Evolutionary conservation across 2,888 invertebrate genomes (phyloP).

Genomic region (Syrphus vitripennis): DNA sequence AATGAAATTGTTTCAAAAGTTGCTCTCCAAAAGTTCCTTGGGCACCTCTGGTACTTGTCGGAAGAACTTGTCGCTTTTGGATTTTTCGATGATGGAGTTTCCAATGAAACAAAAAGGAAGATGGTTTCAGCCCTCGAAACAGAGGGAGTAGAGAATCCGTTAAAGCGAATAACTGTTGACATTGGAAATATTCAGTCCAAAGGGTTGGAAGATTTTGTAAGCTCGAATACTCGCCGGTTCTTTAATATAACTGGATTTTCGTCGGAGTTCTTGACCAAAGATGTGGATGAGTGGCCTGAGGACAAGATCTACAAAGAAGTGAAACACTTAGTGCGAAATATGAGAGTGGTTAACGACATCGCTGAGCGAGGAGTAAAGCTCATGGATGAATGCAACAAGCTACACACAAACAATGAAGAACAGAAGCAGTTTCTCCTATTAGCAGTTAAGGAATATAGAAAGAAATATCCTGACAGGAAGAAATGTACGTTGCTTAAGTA

Average conservation of each 20-base stretch:
- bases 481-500: no score
- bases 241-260: background rate
- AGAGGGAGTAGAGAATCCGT: background rate
- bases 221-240: constrained; percentile 1
- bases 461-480: no score
- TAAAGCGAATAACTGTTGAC: background rate
- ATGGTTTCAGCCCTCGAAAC: background rate
- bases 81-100: background rate
- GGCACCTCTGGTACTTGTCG: background rate
- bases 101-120: background rate
- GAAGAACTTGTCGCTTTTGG: constrained; percentile 13
- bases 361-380: no score
- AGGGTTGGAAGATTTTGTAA: constrained; percentile 12
- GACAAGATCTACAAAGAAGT: no score
- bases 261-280: constrained; percentile 1
- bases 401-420: no score
- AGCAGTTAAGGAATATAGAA: no score
- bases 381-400: no score
- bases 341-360: no score
- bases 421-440: no score
- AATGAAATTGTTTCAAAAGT: background rate
- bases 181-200: background rate
- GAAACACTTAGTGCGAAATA: no score
- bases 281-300: no score
- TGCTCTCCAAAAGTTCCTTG: background rate